phyloP scores from a whole-genome alignment of 2,888 invertebrate genomes.

The Meiosimyza decipiens region DNA sequence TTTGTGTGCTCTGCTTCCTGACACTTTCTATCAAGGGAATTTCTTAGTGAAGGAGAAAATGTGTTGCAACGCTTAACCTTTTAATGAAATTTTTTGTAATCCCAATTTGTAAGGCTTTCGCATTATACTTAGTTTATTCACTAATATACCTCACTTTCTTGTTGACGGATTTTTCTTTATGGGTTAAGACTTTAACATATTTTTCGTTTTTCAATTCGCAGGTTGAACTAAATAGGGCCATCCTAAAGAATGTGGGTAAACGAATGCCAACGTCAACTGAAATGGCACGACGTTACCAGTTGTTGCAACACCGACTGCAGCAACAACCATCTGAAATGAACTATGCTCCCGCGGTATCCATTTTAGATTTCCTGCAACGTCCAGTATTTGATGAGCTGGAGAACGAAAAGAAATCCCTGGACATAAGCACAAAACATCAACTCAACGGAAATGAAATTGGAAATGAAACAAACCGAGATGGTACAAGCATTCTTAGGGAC shows the following conservation, averaged over 20 bases:
- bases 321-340: constrained; percentile 44
- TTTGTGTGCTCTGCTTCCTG: too few relatives aligned
- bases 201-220: constrained; percentile 49
- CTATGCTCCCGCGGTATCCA: constrained; percentile 40
- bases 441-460: constrained; percentile 54
- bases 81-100: too few relatives aligned
- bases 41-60: too few relatives aligned
- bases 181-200: constrained; percentile 18
- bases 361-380: constrained; percentile 52
- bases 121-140: too few relatives aligned
- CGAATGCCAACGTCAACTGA: constrained; percentile 63
- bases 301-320: constrained; percentile 41
- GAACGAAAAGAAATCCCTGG: constrained; percentile 51
- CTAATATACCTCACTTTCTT: too few relatives aligned
- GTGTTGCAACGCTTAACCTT: too few relatives aligned
- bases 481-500: constrained; percentile 1
- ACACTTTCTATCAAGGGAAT: too few relatives aligned
- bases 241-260: constrained; percentile 82
- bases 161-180: too few relatives aligned
- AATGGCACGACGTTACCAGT: constrained; percentile 42
- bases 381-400: constrained; percentile 40
- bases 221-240: constrained; percentile 78
- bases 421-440: constrained; percentile 46
- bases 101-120: too few relatives aligned
- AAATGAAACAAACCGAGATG: constrained; percentile 52